phyloP scores from a whole-genome alignment of 2,888 invertebrate genomes.

The Ametastegia equiseti region DNA sequence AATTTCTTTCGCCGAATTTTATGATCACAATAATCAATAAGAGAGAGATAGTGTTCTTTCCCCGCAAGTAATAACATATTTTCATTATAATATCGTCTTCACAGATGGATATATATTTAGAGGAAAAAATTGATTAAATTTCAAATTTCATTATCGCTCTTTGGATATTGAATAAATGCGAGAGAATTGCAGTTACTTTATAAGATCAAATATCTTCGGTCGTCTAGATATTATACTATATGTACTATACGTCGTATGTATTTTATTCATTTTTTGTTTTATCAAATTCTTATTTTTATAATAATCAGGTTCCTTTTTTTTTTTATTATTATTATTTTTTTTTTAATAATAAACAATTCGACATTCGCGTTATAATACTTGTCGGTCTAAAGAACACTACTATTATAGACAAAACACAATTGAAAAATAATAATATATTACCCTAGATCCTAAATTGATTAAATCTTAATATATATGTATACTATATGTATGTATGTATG shows the following conservation, averaged over 20 bases:
- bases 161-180: too few species aligned
- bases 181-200: too few species aligned
- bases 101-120: not conserved
- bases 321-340: not conserved
- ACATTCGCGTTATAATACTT: not conserved
- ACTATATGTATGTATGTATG: not conserved
- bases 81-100: not conserved
- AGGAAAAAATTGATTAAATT: too few species aligned
- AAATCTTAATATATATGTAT: slow-evolving; percentile 62
- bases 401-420: slow-evolving; percentile 59
- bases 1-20: not conserved
- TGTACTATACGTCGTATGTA: too few species aligned
- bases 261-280: too few species aligned
- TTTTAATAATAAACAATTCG: not conserved
- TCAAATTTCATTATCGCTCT: too few species aligned
- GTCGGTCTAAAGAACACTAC: slow-evolving; percentile 60
- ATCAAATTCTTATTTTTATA: too few species aligned
- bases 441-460: slow-evolving; percentile 68
- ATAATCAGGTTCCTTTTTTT: too few species aligned
- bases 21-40: slow-evolving; percentile 33
- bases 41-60: slow-evolving; percentile 27
- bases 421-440: slow-evolving; percentile 67
- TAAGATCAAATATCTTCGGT: too few species aligned
- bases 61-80: not conserved
- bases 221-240: too few species aligned